Base-by-base conservation (phyloP, 2,113 vertebrate species). In the Rafetus swinhoei region DNA sequence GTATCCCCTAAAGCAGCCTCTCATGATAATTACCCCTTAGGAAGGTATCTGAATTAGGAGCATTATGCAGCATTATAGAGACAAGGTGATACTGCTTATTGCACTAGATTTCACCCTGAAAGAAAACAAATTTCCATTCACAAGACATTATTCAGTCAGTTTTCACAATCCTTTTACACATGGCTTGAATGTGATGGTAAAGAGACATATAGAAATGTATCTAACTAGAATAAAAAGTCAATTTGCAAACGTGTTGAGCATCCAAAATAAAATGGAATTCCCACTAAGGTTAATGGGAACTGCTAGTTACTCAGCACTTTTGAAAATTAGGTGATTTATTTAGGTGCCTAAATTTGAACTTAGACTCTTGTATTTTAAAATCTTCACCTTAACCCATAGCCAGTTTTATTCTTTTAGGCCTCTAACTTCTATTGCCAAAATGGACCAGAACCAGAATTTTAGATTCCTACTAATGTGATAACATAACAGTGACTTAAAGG, bases 201-300 rank as follows among this genome's bases (percentile, higher is more conserved):
- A 52, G 65, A 69, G 65, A 69, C n/a, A 32, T 35, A 32, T 69
- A 69, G 32, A 52, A 88, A 90, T 86, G 86, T 88, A 93, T 93
- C 50, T 93, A 84, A 93, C 79, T 60, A 90, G 93, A 91, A 24
- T 39, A 95, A 77, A 84, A 81, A 74, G 90, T 90, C 29, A 32
- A 60, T 65, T 96, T 60, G n/a, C 56, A 90, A 35, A 96, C 88
- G 39, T 55, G 89, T 69, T 83, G 86, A 91, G 79, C 69, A 88
- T 91, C 86, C 89, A 90, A 82, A 45, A 45, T 45, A 45, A 45
- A 45, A 45, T 45, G 45, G 86, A 92, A 92, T 88, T 92, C 89
- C 89, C 60, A 86, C 2, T 79, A 8, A 92, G 83, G n/a, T 85
- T 89, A 86, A 21, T 85, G 86, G 6, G 3, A 93, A 92, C 90